phyloP scores from a whole-genome alignment of 1,140 invertebrate species.

The Drosophila sp. region DNA sequence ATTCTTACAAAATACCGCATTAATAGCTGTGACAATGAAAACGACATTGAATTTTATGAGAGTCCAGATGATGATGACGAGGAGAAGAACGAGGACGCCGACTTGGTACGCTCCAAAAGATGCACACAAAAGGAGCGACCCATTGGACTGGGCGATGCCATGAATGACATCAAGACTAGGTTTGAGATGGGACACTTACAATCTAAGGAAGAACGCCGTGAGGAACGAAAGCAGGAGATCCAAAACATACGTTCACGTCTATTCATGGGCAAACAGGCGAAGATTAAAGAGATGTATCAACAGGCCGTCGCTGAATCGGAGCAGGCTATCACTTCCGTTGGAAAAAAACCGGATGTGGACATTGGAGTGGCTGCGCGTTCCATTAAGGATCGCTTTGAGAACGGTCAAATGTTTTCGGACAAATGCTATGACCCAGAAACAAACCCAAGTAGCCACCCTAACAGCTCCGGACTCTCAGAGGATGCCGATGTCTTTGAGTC shows the following conservation, averaged over 20 bases:
- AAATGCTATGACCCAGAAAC: neutral
- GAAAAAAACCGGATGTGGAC: slow-evolving; percentile 87
- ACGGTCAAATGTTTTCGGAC: slow-evolving; percentile 87
- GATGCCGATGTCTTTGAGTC: slow-evolving; percentile 93
- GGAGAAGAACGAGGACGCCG: slow-evolving; percentile 83
- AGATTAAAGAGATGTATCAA: slow-evolving; percentile 96
- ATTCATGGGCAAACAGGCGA: slow-evolving; percentile 94
- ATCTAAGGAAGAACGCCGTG: slow-evolving; percentile 89
- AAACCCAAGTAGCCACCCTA: neutral
- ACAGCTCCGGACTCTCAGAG: slow-evolving; percentile 81
- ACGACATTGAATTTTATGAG: slow-evolving; percentile 36
- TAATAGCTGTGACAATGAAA: slow-evolving; percentile 67
- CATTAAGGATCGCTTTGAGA: slow-evolving; percentile 93
- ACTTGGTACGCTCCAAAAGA: slow-evolving; percentile 84
- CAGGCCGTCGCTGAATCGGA: slow-evolving; percentile 93
- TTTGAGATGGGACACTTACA: slow-evolving; percentile 90
- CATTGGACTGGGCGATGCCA: slow-evolving; percentile 90
- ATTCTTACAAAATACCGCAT: slow-evolving; percentile 61
- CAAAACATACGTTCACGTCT: slow-evolving; percentile 92
- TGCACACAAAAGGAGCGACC: slow-evolving; percentile 88
- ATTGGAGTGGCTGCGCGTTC: slow-evolving; percentile 88
- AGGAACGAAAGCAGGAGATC: slow-evolving; percentile 94
- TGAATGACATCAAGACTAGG: slow-evolving; percentile 92
- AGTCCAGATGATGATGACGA: slow-evolving; percentile 49
- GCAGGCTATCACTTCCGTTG: slow-evolving; percentile 86